Evolutionary conservation across 2,888 invertebrate genomes (phyloP).

Genomic region (Corythucha ciliata): DNA sequence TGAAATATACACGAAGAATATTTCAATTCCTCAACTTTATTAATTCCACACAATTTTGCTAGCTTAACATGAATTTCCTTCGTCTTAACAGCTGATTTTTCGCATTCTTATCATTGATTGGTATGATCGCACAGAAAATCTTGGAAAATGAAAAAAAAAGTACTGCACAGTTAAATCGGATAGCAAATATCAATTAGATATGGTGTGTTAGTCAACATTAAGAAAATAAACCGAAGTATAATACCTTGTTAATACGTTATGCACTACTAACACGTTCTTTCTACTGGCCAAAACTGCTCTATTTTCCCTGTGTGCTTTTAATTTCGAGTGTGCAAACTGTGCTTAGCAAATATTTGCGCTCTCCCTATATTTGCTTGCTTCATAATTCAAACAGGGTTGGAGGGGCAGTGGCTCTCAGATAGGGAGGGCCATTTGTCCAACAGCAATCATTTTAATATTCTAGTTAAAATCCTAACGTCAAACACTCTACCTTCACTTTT

Average conservation of each 20-base stretch:
- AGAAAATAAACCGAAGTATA: not conserved
- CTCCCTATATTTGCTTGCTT: constrained; percentile 54
- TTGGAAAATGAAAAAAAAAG: too few relatives aligned
- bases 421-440: constrained; percentile 51
- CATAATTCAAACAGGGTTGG: constrained; percentile 49
- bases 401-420: constrained; percentile 4
- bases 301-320: constrained; percentile 57
- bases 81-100: too few relatives aligned
- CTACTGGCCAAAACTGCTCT: constrained; percentile 43
- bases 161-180: too few relatives aligned
- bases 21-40: too few relatives aligned
- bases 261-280: constrained; percentile 30
- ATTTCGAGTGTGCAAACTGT: constrained; percentile 54
- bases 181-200: too few relatives aligned
- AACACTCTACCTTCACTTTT: too few relatives aligned
- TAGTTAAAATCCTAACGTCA: constrained; percentile 36
- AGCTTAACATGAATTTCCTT: too few relatives aligned
- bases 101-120: too few relatives aligned
- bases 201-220: not conserved
- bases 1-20: too few relatives aligned
- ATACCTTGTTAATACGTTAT: constrained; percentile 25
- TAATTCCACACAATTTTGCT: too few relatives aligned
- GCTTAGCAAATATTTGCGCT: constrained; percentile 47
- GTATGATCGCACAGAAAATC: too few relatives aligned
- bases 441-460: constrained; percentile 57